phyloP scores from a whole-genome alignment of 2,113 vertebrate genomes.

The Danio rerio region GRCz12tu NC_133176.1:37205501-37206000 shows the following conservation, averaged over 20 bases:
- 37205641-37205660: constrained; percentile 91
- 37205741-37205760: constrained; percentile 84
- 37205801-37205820: neutral
- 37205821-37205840: no score
- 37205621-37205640: constrained; percentile 91
- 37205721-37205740: constrained; percentile 88
- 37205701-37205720: constrained; percentile 88
- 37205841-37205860: no score
- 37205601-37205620: constrained; percentile 95
- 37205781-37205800: neutral
- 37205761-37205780: constrained; percentile 85
- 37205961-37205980: no score
- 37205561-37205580: constrained; percentile 90
- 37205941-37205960: no score
- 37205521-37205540: neutral
- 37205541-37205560: neutral
- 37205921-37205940: no score
- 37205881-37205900: no score
- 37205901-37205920: no score
- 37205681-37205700: constrained; percentile 88
- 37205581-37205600: constrained; percentile 87
- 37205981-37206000: no score
- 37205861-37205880: no score
- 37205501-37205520: neutral
- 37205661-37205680: constrained; percentile 91